Evolutionary conservation across 1,140 invertebrate genomes (phyloP).

Genomic region (Hypsibius dujardini): DNA sequence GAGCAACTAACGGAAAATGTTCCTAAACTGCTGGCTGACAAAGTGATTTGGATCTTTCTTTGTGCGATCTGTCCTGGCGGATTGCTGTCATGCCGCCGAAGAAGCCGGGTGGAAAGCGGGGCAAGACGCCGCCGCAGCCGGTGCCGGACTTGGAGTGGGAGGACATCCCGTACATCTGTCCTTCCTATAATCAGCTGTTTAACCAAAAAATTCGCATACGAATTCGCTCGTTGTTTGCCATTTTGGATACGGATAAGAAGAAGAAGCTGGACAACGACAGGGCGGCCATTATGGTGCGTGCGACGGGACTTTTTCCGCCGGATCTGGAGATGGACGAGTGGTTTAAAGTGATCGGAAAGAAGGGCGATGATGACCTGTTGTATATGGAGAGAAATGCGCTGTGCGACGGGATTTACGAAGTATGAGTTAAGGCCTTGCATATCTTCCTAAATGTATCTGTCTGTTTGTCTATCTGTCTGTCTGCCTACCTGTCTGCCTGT

Average conservation of each 20-base stretch:
- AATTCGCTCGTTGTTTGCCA: slow-evolving; percentile 1
- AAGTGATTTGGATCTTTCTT: too few species aligned
- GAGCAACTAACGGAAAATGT: too few species aligned
- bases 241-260: not conserved
- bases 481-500: too few species aligned
- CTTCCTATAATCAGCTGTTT: slow-evolving; percentile 6
- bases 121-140: not conserved
- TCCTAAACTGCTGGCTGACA: too few species aligned
- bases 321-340: not conserved
- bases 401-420: slow-evolving; percentile 4
- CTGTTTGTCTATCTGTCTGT: too few species aligned
- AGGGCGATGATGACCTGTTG: not conserved
- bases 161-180: slow-evolving; percentile 5
- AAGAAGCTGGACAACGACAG: not conserved
- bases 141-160: not conserved
- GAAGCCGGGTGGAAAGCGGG: too few species aligned
- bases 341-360: not conserved
- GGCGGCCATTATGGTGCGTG: not conserved
- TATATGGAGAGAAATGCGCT: not conserved
- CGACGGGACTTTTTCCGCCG: not conserved
- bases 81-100: too few species aligned
- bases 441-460: too few species aligned
- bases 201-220: slow-evolving; percentile 1
- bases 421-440: not conserved
- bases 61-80: too few species aligned